These are phyloP conservation scores for Cecropterus lyciades DNA, from an alignment of 1,140 invertebrate species.

Conservation along the genomic window DNA sequence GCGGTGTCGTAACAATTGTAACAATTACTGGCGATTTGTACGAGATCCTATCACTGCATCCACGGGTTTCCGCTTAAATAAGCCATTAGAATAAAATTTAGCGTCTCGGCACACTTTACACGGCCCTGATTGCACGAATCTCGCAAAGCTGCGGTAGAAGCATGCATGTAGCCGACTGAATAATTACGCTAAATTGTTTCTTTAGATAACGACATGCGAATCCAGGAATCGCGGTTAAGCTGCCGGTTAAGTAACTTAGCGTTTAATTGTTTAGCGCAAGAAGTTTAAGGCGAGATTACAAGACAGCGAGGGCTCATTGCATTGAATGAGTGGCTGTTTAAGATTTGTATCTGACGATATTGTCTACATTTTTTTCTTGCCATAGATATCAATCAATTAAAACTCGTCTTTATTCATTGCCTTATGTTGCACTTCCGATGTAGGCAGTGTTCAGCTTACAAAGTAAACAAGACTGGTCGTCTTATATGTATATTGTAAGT, in stretches of 20 bases:
- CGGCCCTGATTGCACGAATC: conserved; percentile 36
- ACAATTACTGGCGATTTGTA: conserved; percentile 54
- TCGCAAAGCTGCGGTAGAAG: conserved; percentile 8
- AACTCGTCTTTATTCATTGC: conserved; percentile 10
- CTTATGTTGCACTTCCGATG: not conserved
- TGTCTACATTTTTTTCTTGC: conserved; percentile 19
- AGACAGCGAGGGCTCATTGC: conserved; percentile 6
- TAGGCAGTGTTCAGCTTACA: not conserved
- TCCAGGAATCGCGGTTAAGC: conserved; percentile 18
- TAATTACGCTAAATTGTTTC: conserved; percentile 34
- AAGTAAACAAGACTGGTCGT: not conserved
- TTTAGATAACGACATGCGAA: conserved; percentile 32
- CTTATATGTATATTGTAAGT: too few relatives aligned
- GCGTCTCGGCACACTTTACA: conserved; percentile 49
- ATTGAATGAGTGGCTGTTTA: conserved; percentile 19
- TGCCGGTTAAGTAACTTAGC: conserved; percentile 27
- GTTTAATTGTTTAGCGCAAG: conserved; percentile 27
- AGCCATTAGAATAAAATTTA: conserved; percentile 37
- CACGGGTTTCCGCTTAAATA: conserved; percentile 40
- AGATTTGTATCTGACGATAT: conserved; percentile 19
- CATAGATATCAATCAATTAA: conserved; percentile 17
- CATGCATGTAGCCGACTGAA: conserved; percentile 17
- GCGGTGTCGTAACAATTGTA: conserved; percentile 47
- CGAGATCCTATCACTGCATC: conserved; percentile 44
- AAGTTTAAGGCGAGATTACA: conserved; percentile 16